Percentiles rank a stretch among this genome's conserved stretches.
Evolutionary conservation across 2,888 invertebrate species (phyloP).

Genomic region (Luffia ferchaultella): DNA sequence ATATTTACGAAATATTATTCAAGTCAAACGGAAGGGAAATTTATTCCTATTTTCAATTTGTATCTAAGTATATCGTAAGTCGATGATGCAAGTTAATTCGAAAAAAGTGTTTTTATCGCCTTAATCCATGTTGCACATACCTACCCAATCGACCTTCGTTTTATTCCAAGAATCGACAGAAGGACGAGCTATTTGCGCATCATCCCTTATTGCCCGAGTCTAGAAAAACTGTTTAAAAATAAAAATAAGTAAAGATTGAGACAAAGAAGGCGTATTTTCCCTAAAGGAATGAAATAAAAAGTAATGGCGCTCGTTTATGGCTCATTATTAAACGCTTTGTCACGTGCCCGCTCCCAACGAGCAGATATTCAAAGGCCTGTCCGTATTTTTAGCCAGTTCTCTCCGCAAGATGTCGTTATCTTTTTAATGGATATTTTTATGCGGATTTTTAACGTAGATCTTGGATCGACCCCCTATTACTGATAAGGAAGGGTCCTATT

Average conservation of each 20-base stretch:
- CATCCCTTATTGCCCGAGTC: background rate
- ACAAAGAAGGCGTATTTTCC: background rate
- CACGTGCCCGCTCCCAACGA: slow-evolving; percentile 24
- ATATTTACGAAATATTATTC: no score
- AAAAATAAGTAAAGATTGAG: background rate
- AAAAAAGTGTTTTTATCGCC: no score
- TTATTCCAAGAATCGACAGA: background rate
- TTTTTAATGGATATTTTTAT: slow-evolving; percentile 4
- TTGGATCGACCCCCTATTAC: no score
- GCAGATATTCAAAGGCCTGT: slow-evolving; percentile 13
- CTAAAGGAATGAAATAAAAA: background rate
- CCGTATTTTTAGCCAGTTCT: slow-evolving; percentile 20
- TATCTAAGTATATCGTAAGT: no score
- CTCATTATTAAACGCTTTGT: slow-evolving; percentile 46
- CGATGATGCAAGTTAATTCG: no score
- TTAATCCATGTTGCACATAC: no score
- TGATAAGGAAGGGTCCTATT: no score
- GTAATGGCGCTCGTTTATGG: slow-evolving; percentile 3
- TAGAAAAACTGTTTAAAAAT: background rate
- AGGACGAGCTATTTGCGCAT: background rate
- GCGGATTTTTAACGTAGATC: no score
- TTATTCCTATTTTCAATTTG: no score
- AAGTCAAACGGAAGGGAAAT: no score
- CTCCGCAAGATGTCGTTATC: slow-evolving; percentile 8
- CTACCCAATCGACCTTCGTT: background rate